Evolutionary conservation across 2,113 vertebrate species (phyloP), one percentile per base, ranked within the genome.

Genomic region (Diadophis punctatus): DNA sequence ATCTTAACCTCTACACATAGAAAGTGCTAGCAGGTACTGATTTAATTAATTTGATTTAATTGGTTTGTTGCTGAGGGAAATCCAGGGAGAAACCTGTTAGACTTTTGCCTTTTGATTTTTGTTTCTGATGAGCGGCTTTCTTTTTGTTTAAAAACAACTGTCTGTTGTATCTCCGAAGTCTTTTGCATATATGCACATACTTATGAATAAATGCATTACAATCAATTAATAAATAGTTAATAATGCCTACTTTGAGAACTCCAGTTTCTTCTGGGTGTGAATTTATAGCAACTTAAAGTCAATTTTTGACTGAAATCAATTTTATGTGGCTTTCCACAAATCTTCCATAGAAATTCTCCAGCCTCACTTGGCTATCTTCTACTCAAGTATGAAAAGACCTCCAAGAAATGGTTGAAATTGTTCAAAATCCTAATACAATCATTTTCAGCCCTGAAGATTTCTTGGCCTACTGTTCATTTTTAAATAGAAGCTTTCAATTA

Each of bases 281-380:
- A 95, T 96, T 93, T 96, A 96, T 95, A 91, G 96, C 94, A 93
- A 90, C 94, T 94, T 96, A 93, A 96, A 90, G 12, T 68, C 30
- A 68, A 68, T n/a, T 68, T 68, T 68, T 68, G 30, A 34, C 30
- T 68, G 7, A 94, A 96, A 94, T 96, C 93, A 94, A 95, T 96
- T 96, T 94, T 93, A 93, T 95, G 92, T 91, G 49, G 80, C 94
- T 84, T 94, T 91, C 90, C 89, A 96, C 93, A 95, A 94, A 93
- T 95, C 95, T 94, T 6, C n/a, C 51, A 22, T 56, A 0, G 25
- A 93, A 89, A 53, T 91, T 92, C 90, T 84, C 91, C 93, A 93
- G 93, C 95, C 92, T 93, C 92, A 92, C 93, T 97, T 94, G 95
- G 92, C 95, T 95, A 94, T 58, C 48, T 93, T 96, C 87, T 94